Base-by-base conservation (phyloP, 2,888 invertebrate species). In the Dryococelus australis region DNA sequence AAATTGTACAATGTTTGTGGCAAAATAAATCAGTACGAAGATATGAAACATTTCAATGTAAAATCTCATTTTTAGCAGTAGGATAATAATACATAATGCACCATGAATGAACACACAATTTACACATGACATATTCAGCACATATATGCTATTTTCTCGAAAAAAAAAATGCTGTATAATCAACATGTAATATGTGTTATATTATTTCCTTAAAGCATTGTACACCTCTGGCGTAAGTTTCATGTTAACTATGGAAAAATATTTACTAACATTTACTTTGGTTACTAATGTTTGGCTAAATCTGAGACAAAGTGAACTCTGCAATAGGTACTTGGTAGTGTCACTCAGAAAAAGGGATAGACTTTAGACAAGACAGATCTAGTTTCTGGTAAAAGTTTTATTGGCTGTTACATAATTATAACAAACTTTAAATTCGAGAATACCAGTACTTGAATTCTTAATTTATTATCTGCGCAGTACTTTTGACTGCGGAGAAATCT, bases 1-100 rank as follows among this genome's bases (percentile, higher is more conserved):
- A 65, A 65, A 24, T 65, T 1, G 0, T 65, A 65, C 65, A 65
- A 65, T 65, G 65, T 65, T 65, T 65, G 20, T 65, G 65, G 65
- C 65, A 65, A 65, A 65, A 65, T 65, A 65, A 65, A 65, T 65
- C 65, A 65, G 65, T 65, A 65, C 65, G 65, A 65, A 65, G 65
- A 65, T 65, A 65, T 65, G 65, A 12, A 65, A 65, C 65, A 65
- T 65, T 65, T 65, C n/a, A 65, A 65, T 65, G 65, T n/a, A 65
- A 65, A 65, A 65, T 65, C 65, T 65, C 0, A 65, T 65, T 65
- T 13, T 24, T 8, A 65, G 65, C 65, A 65, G 65, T 65, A 65
- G 6, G 65, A 65, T 65, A n/a, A n/a, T n/a, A 65, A 65, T 65
- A 65, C 20, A 65, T 65, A 65, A 65, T 65, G 65, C 65, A 65